Evolutionary conservation across 2,888 invertebrate species (phyloP), one percentile per base, ranked within the genome.

Genomic region (Erpobdella octoculata): DNA sequence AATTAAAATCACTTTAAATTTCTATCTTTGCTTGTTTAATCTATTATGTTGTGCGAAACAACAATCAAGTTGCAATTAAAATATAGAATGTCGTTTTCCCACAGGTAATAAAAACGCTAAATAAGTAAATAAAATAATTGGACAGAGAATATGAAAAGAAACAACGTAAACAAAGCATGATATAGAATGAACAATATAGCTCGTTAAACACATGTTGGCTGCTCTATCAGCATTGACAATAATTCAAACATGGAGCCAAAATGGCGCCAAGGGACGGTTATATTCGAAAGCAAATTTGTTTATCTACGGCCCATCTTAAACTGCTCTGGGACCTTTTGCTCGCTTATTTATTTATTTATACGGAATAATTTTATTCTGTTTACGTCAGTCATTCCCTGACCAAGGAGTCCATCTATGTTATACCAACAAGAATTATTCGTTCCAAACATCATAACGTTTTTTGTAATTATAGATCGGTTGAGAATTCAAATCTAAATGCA

Each of bases 341-440:
- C 53, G 53, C 21, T 53, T 28, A 53, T 21, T 15, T 53, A 53
- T 53, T 53, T 53, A 53, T 53, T 53, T 53, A 53, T 53, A 28
- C 53, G n/a, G 53, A 53, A 53, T 28, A 53, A 53, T 53, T 53
- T 53, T 25, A 53, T 53, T 53, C 28, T 53, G 53, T 53, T 53
- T 53, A 53, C 28, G 21, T 53, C 53, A 21, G 53, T 53, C 53
- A 53, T 53, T 53, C 15, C 28, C 21, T 28, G 53, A 53, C 53
- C n/a, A n/a, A n/a, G n/a, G n/a, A n/a, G n/a, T n/a, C n/a, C n/a
- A n/a, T n/a, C n/a, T n/a, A n/a, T n/a, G n/a, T n/a, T n/a, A n/a
- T n/a, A n/a, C n/a, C n/a, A n/a, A n/a, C n/a, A n/a, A n/a, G n/a
- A n/a, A n/a, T n/a, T n/a, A n/a, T n/a, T n/a, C n/a, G n/a, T n/a